phyloP scores from a whole-genome alignment of 2,113 vertebrate genomes.

The Takifugu flavidus region DNA sequence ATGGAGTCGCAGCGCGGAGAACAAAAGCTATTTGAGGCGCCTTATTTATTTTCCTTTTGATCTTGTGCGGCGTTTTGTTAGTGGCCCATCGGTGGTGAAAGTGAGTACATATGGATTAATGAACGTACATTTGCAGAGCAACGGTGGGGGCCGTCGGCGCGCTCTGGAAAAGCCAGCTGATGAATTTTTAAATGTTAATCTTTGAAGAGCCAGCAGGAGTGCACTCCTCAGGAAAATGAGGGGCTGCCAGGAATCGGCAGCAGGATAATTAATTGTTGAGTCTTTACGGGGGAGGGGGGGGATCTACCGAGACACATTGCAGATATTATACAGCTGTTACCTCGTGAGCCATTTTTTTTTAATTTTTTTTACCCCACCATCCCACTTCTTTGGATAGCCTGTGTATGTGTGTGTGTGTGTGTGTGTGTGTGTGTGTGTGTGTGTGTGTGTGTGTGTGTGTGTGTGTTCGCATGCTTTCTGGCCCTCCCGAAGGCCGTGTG shows the following conservation, averaged over 20 bases:
- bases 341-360: conserved; percentile 70
- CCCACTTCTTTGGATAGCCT: conserved; percentile 24
- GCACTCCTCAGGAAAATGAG: conserved; percentile 67
- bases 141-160: conserved; percentile 53
- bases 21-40: conserved; percentile 8
- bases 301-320: conserved; percentile 74
- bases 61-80: conserved; percentile 39
- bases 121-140: conserved; percentile 58
- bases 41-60: conserved; percentile 9
- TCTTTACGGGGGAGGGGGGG: conserved; percentile 64
- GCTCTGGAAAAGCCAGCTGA: conserved; percentile 64
- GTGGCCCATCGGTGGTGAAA: conserved; percentile 47
- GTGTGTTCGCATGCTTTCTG: not conserved
- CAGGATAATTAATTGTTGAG: conserved; percentile 79
- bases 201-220: conserved; percentile 71
- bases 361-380: conserved; percentile 34
- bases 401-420: not conserved
- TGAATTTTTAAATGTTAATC: conserved; percentile 74
- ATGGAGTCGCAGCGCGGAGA: conserved; percentile 11
- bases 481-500: not conserved
- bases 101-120: conserved; percentile 59
- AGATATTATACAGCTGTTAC: conserved; percentile 80
- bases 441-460: not conserved
- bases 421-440: not conserved
- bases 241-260: conserved; percentile 69